Conservation (phyloP, 2,113 vertebrate genomes). For the Glareola pratincola region DNA sequence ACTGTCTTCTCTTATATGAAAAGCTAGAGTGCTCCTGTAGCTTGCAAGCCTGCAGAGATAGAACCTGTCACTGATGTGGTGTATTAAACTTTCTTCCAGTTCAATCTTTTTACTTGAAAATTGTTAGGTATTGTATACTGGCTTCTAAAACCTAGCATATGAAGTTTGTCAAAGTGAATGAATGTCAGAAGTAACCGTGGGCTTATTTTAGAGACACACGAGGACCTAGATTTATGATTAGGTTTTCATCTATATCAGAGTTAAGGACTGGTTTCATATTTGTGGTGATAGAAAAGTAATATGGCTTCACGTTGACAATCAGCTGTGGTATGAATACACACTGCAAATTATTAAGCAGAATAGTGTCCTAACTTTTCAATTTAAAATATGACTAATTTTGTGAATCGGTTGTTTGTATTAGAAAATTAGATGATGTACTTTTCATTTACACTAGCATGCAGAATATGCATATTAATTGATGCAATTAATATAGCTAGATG, state of each 20-base stretch:
- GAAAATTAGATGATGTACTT: neutral
- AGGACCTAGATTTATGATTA: neutral
- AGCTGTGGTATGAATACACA: neutral
- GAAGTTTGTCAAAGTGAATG: neutral
- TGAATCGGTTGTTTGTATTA: neutral
- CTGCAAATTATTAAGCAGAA: neutral
- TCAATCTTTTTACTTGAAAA: neutral
- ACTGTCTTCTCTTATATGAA: neutral
- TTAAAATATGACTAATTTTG: neutral
- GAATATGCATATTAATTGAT: neutral
- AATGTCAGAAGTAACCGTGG: neutral
- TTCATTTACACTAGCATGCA: neutral
- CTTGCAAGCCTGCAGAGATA: neutral
- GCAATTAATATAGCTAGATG: neutral
- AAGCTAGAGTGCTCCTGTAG: neutral
- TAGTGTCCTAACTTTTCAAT: neutral
- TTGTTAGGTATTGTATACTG: neutral
- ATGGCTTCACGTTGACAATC: neutral
- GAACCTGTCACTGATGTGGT: neutral
- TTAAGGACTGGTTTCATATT: neutral
- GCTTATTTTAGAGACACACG: neutral
- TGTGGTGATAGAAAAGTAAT: neutral
- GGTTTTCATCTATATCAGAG: neutral
- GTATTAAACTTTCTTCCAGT: neutral
- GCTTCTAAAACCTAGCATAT: neutral